Evolutionary conservation across 2,113 vertebrate species (phyloP).

Genomic region (Tursiops truncatus): DNA sequence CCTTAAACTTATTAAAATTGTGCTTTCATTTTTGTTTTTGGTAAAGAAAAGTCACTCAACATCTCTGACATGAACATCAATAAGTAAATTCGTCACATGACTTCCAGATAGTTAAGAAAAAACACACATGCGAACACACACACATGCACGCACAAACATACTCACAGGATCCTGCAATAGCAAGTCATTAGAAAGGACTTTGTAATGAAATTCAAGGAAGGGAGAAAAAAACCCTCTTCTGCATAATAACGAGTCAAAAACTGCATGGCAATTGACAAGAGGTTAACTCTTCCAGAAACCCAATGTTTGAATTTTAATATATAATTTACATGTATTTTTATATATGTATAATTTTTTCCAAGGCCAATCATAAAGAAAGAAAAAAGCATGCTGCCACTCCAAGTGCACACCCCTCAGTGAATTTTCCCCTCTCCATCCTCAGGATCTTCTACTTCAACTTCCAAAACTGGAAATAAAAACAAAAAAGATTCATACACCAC

Average conservation of each 20-base stretch:
- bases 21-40: not conserved
- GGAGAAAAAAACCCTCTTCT: not conserved
- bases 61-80: not conserved
- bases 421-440: not conserved
- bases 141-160: not conserved
- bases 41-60: not conserved
- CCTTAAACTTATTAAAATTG: not conserved
- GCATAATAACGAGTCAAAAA: slow-evolving; percentile 4
- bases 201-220: slow-evolving; percentile 13
- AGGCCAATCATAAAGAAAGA: not conserved
- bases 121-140: not conserved
- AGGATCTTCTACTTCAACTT: not conserved
- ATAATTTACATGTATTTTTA: not conserved
- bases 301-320: slow-evolving; percentile 34
- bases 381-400: not conserved
- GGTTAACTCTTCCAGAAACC: slow-evolving; percentile 7
- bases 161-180: not conserved
- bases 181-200: not conserved
- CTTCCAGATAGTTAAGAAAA: not conserved
- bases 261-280: not conserved
- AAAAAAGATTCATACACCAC: not conserved
- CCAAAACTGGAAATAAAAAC: not conserved
- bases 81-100: not conserved
- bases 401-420: not conserved
- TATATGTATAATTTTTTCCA: not conserved